Conservation (phyloP, 2,888 invertebrate genomes). For the Drosophila vallismaia region DNA sequence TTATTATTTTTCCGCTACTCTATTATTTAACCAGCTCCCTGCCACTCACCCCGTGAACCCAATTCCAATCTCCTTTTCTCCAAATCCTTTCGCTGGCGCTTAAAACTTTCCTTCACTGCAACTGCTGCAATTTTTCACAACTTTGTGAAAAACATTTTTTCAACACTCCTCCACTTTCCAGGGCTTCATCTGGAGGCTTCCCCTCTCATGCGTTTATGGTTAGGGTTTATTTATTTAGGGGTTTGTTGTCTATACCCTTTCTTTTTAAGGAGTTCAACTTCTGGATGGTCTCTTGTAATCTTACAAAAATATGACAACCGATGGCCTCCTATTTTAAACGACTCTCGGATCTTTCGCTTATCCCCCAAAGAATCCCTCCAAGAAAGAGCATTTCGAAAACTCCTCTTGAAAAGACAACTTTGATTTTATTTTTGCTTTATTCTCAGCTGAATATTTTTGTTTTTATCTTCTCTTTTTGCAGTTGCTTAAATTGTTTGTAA, state of each 20-base stretch:
- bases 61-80: slow-evolving; percentile 7
- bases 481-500: slow-evolving; percentile 73
- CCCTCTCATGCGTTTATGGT: slow-evolving; percentile 23
- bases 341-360: too few relatives aligned
- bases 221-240: slow-evolving; percentile 39
- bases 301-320: too few relatives aligned
- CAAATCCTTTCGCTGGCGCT: slow-evolving; percentile 54
- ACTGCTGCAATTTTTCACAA: slow-evolving; percentile 74
- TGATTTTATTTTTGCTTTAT: slow-evolving; percentile 39
- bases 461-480: slow-evolving; percentile 37
- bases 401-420: background rate
- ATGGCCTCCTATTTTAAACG: too few relatives aligned
- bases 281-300: too few relatives aligned
- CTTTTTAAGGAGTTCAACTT: background rate
- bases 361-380: background rate
- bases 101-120: slow-evolving; percentile 77
- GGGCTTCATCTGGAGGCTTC: slow-evolving; percentile 9
- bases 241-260: slow-evolving; percentile 1
- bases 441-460: slow-evolving; percentile 19
- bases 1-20: slow-evolving; percentile 70
- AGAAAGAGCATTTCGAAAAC: slow-evolving; percentile 15
- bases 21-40: slow-evolving; percentile 53
- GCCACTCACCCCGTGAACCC: background rate
- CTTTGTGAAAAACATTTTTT: slow-evolving; percentile 35
- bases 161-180: slow-evolving; percentile 10